A percentile compares a stretch with the other conserved stretches of the same genome.
Conservation (phyloP, 2,888 invertebrate genomes). For the Enchytraeus crypticus region DNA sequence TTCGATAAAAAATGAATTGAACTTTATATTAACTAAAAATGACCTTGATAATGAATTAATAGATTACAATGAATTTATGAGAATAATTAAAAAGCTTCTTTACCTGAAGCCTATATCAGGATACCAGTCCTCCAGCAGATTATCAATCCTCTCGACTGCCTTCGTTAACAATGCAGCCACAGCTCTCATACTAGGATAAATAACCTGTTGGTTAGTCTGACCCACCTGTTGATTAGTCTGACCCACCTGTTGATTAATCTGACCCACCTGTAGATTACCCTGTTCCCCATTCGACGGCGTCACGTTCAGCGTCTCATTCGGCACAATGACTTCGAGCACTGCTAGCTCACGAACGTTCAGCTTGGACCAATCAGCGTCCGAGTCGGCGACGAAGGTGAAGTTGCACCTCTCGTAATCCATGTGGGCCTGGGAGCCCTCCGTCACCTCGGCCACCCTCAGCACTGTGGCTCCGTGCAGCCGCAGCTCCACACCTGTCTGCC, state of each 20-base stretch:
- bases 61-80: no score
- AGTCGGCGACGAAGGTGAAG: slow-evolving; percentile 53
- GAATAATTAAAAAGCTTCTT: no score
- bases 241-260: no score
- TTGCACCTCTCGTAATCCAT: slow-evolving; percentile 48
- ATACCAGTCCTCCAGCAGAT: slow-evolving; percentile 95
- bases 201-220: background rate
- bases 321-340: slow-evolving; percentile 75
- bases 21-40: no score
- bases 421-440: slow-evolving; percentile 28
- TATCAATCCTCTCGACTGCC: slow-evolving; percentile 86
- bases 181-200: slow-evolving; percentile 17
- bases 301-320: slow-evolving; percentile 58
- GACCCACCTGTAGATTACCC: no score
- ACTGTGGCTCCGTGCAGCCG: slow-evolving; percentile 72
- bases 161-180: slow-evolving; percentile 22
- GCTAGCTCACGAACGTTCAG: slow-evolving; percentile 71
- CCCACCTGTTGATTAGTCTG: no score
- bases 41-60: no score
- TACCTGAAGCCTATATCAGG: slow-evolving; percentile 84
- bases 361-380: slow-evolving; percentile 74
- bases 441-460: slow-evolving; percentile 71
- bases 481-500: slow-evolving; percentile 84
- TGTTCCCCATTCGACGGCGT: no score
- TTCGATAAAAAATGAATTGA: no score